phyloP scores from a whole-genome alignment of 1,140 invertebrate species.

The Rhizoglyphus robini region DNA sequence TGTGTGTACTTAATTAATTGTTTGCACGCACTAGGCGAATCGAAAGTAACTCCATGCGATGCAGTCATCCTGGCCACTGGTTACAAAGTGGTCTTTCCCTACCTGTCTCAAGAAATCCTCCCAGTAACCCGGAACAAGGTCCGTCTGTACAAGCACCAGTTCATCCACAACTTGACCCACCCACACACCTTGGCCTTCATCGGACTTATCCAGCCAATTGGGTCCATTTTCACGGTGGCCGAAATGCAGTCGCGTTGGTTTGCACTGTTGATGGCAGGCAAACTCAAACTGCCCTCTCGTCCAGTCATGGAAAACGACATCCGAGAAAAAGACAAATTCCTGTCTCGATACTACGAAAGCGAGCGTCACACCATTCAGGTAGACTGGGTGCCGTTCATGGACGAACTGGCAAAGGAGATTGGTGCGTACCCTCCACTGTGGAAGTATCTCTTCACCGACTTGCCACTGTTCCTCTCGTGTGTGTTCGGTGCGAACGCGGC shows the following conservation, averaged over 20 bases:
- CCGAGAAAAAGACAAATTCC: slow-evolving; percentile 23
- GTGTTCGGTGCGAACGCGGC: slow-evolving; percentile 33
- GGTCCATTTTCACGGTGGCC: slow-evolving; percentile 39
- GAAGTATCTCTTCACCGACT: slow-evolving; percentile 31
- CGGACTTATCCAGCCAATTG: slow-evolving; percentile 39
- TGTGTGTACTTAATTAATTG: neutral
- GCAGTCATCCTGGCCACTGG: slow-evolving; percentile 34
- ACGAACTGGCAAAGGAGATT: slow-evolving; percentile 27
- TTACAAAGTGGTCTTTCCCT: slow-evolving; percentile 35
- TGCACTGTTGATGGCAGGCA: slow-evolving; percentile 22
- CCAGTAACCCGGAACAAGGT: slow-evolving; percentile 23
- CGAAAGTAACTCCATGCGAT: slow-evolving; percentile 27
- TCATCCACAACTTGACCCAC: slow-evolving; percentile 19
- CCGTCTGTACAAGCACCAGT: slow-evolving; percentile 23
- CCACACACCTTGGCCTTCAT: slow-evolving; percentile 36
- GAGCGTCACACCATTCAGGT: slow-evolving; percentile 37
- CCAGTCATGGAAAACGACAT: slow-evolving; percentile 23
- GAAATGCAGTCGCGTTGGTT: slow-evolving; percentile 35
- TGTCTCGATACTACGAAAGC: slow-evolving; percentile 27
- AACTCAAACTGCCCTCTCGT: slow-evolving; percentile 23
- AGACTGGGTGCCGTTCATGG: slow-evolving; percentile 32
- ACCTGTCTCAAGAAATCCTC: slow-evolving; percentile 27
- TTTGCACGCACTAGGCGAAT: slow-evolving; percentile 29
- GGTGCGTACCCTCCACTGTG: slow-evolving; percentile 32
- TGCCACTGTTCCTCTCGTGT: slow-evolving; percentile 29